These are phyloP conservation scores for Physocephala rufipes DNA, from an alignment of 2,888 invertebrate genomes.

Conservation along the genomic window DNA sequence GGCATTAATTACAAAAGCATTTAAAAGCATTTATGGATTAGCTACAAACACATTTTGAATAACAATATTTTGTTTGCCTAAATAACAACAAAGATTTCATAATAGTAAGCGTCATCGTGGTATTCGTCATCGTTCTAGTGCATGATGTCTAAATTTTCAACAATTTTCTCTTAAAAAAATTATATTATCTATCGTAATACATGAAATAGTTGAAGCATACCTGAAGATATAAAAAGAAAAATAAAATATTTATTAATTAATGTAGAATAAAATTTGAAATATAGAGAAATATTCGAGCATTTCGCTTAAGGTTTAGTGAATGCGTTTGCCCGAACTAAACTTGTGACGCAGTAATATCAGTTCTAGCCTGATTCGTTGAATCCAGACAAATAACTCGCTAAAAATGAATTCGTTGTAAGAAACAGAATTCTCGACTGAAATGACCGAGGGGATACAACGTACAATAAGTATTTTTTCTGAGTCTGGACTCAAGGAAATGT, in stretches of 20 bases:
- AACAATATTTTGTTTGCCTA: slow-evolving; percentile 29
- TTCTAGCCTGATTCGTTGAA: not conserved
- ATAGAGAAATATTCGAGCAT: no score
- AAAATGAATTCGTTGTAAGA: no score
- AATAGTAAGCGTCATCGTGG: slow-evolving; percentile 37
- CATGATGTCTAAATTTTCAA: no score
- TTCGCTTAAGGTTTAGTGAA: not conserved
- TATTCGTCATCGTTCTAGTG: slow-evolving; percentile 44
- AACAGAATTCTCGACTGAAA: no score
- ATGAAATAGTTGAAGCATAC: slow-evolving; percentile 53
- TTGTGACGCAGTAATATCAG: no score
- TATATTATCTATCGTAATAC: slow-evolving; percentile 41
- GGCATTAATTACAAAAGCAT: not conserved
- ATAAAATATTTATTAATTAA: slow-evolving; percentile 49
- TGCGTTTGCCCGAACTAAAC: not conserved
- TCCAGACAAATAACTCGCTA: no score
- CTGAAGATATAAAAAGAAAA: slow-evolving; percentile 55
- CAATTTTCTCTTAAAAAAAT: no score
- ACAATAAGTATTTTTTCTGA: not conserved
- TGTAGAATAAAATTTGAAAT: slow-evolving; percentile 37
- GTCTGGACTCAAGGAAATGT: no score
- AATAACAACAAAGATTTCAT: slow-evolving; percentile 30
- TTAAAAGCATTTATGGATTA: slow-evolving; percentile 25
- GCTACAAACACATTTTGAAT: not conserved
- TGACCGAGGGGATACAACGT: no score